Evolutionary conservation across 2,113 vertebrate genomes (phyloP), one percentile per base, ranked within the genome.

Genomic region (Cebidichthys violaceus): DNA sequence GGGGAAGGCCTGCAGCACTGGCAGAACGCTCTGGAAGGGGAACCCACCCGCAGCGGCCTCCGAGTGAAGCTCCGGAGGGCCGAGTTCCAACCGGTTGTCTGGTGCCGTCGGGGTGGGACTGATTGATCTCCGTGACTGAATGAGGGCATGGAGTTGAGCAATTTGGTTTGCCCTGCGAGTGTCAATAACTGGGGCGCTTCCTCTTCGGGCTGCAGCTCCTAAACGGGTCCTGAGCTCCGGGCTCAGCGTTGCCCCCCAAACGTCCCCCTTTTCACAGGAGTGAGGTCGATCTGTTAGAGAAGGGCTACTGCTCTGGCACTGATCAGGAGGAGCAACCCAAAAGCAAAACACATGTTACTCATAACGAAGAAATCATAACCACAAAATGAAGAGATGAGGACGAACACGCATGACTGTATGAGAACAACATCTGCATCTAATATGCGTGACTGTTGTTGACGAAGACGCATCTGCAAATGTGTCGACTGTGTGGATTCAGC

Each of bases 181-280:
- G 85, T 95, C 92, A 59, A 95, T 85, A 45, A 93, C 89, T 14
- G 94, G 93, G 71, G 94, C 88, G 84, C 94, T 95, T 86, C 93
- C 94, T 80, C 94, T 89, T 20, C 94, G 86, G 24, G 68, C 55
- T 29, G 83, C 70, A 37, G 77, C 83, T 83, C 88, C 87, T 55
- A 86, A 79, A 60, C 70, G 79, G 60, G 75, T 81, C 81, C 70
- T 79, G 77, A 86, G 78, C 50, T 88, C 76, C 57, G 90, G 84
- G 59, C 86, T 86, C 55, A 87, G 82, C 0, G 76, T 45, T 37
- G 80, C 17, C 73, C 62, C 80, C 83, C 71, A 87, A 31, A 91
- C 67, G 35, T 91, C 75, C 37, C 84, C 77, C 75, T 76, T 86
- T 72, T 86, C 89, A 83, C 87, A 90, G 79, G 88, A 91, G 52